A percentile compares a stretch with the other conserved stretches of the same genome.
Evolutionary conservation across 2,797 vertebrate species (phyloP).

Genomic region (Florisuga fusca): DNA sequence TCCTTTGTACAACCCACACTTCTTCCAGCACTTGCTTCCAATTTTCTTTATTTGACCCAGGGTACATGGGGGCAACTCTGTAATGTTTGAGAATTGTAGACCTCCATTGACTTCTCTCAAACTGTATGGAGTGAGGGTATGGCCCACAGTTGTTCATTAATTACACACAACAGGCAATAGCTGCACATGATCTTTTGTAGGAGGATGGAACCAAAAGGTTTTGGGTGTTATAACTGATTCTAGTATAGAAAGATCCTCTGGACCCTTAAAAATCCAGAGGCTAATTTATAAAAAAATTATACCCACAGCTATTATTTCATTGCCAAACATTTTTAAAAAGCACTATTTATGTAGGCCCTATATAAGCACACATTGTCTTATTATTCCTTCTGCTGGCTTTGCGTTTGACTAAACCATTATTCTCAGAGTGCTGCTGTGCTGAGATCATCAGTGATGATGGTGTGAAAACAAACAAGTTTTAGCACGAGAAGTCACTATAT

Average conservation of each 20-base stretch:
- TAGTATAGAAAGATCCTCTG: neutral
- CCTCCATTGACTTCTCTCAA: neutral
- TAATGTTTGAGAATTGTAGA: neutral
- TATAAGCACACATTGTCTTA: constrained; percentile 75
- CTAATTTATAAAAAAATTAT: constrained; percentile 44
- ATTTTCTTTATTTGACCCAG: neutral
- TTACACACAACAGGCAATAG: neutral
- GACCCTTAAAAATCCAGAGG: constrained; percentile 22
- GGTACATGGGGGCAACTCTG: neutral
- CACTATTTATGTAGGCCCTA: constrained; percentile 74
- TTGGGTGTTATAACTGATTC: neutral
- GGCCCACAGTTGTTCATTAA: neutral
- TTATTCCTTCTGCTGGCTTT: constrained; percentile 68
- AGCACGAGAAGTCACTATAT: constrained; percentile 70
- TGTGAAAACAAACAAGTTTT: constrained; percentile 76
- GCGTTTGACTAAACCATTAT: constrained; percentile 76
- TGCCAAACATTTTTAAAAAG: constrained; percentile 72
- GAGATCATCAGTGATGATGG: constrained; percentile 71
- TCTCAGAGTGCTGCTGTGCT: constrained; percentile 55
- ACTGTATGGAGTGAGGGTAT: neutral
- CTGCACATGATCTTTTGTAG: neutral
- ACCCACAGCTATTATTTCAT: constrained; percentile 69
- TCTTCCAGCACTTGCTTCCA: neutral
- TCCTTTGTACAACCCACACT: neutral
- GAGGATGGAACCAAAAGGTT: neutral